Evolutionary conservation across 2,888 invertebrate genomes (phyloP), one percentile per base, ranked within the genome.

Genomic region (Drosophila aldrichi): DNA sequence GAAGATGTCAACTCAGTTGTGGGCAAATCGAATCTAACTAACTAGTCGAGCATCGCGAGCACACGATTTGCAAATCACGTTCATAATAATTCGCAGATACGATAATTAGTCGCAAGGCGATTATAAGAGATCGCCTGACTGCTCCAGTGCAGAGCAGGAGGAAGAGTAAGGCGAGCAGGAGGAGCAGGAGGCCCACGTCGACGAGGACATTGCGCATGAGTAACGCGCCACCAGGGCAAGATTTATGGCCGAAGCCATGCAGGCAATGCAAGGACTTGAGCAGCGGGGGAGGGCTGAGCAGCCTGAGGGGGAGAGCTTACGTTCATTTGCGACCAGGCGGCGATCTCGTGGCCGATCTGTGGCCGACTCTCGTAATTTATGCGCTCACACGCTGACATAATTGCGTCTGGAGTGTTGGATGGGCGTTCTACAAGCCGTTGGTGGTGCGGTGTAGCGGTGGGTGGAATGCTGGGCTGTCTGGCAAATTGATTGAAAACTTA

Each of bases 91-190:
- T 91, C 84, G 32, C 81, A 84, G 87, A 86, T 90, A 90, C 88
- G 90, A 91, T 91, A 91, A 91, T 91, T 91, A 91, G 91, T 91
- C 88, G 87, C 82, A 88, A 79, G 90, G 85, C 86, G 89, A 90
- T 90, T 91, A 91, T 86, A 88, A 86, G 87, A 84, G 84, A 90
- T 88, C 64, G 38, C 52, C 49, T 40, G 57, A 52, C 41, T 44
- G 20, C 32, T 32, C 32, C 46, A 29, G 8, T 1, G 29, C 7
- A n/a, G 7, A 29, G 36, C 10, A 20, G 20, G 34, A 29, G 34
- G 65, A 25, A 6, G 20, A 34, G 34, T 63, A 25, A 7, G n/a
- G n/a, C n/a, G 25, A 25, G 25, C 6, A 6, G 25, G 6, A 29
- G 29, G 29, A 29, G 36, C n/a, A 20, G 20, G 34, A 34, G 34